phyloP scores from a whole-genome alignment of 2,888 invertebrate genomes.

The Agrochola macilenta region DNA sequence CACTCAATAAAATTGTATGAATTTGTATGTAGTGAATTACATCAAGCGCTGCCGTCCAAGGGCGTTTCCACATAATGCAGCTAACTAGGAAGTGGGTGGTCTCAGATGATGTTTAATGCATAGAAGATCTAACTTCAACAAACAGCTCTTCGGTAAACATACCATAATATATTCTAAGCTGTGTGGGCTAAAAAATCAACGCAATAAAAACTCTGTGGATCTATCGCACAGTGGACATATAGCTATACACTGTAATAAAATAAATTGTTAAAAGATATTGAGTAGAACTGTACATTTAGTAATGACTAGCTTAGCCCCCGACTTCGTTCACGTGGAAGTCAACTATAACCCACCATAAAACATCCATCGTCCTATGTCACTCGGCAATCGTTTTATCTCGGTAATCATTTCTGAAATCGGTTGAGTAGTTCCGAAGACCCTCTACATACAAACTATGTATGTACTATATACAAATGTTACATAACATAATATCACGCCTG shows the following conservation, averaged over 20 bases:
- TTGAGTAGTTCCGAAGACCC: no score
- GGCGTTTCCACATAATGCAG: not conserved
- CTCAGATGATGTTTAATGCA: conserved; percentile 20
- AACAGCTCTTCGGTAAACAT: not conserved
- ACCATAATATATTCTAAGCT: not conserved
- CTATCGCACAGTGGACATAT: no score
- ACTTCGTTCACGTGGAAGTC: not conserved
- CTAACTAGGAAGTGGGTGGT: conserved; percentile 1
- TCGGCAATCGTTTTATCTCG: not conserved
- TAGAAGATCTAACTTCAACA: not conserved
- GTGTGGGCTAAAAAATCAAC: conserved; percentile 16
- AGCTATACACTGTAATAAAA: not conserved
- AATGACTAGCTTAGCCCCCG: not conserved
- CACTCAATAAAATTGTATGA: no score
- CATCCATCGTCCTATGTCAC: not conserved
- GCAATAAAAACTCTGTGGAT: not conserved
- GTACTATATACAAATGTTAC: no score
- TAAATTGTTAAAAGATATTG: not conserved
- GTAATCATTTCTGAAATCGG: no score
- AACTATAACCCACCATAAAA: not conserved
- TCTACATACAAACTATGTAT: no score
- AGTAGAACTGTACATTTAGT: not conserved
- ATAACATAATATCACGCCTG: no score
- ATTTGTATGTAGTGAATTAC: not conserved
- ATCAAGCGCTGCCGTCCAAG: no score